Conservation (phyloP, 2,797 vertebrate species). For the Columba guinea region DNA sequence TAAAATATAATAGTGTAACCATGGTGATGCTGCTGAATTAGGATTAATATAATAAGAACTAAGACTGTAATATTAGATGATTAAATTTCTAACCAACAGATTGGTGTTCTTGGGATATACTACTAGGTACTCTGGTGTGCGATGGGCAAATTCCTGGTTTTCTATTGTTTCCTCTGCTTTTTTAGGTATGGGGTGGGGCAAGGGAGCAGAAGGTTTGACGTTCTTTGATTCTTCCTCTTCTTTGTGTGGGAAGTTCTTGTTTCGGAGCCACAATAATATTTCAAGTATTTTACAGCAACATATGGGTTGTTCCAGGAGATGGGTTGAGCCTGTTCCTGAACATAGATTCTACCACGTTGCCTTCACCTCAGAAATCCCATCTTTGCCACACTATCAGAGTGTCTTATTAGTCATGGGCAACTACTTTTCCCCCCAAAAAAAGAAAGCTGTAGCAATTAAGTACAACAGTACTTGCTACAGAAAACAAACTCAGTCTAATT, state of each 20-base stretch:
- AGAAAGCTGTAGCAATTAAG: background rate
- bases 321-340: background rate
- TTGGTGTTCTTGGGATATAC: background rate
- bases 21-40: constrained; percentile 29
- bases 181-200: background rate
- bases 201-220: background rate
- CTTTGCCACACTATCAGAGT: fast-evolving
- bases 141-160: background rate
- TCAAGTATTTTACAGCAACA: background rate
- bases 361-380: background rate
- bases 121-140: background rate
- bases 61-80: background rate
- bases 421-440: background rate
- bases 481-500: constrained; percentile 42
- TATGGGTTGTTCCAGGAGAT: background rate
- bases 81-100: background rate
- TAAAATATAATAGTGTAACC: constrained; percentile 25
- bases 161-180: background rate
- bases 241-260: background rate
- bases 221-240: background rate
- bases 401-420: background rate
- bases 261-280: background rate
- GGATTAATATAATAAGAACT: background rate
- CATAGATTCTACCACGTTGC: background rate
- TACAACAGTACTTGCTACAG: background rate